Base-by-base conservation (phyloP, 2,888 invertebrate species). In the Hemistola chrysoprasaria region DNA sequence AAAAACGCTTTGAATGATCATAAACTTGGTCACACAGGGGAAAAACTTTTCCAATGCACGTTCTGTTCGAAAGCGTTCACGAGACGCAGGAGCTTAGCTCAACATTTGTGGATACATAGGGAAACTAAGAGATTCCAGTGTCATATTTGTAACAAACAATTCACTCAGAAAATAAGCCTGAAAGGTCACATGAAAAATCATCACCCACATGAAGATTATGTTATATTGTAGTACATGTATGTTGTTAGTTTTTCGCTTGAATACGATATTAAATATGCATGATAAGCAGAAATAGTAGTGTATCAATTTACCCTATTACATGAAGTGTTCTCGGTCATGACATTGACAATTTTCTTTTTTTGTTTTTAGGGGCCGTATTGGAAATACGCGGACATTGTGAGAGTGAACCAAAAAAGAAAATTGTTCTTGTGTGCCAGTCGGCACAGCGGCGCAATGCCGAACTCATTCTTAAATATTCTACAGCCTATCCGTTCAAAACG, bases 351-450 rank as follows among this genome's bases (percentile, higher is more conserved):
- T 69, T 76, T 79, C 72, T 83, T 84, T 80, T n/a, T 84, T 79
- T 84, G 75, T 84, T 87, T 87, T 82, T 87, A 87, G 87, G 87
- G 66, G 63, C 72, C 71, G 76, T 73, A 70, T 78, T 82, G 84
- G 81, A 79, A 78, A 77, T 82, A 62, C 75, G 72, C 58, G 74
- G 81, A 59, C 77, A 74, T 79, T 78, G 58, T 70, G 71, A 78
- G 56, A 71, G 57, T 69, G 76, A 75, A 56, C 59, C 64, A 62
- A 79, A 76, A 79, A 78, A 78, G 80, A 86, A 81, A 83, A 78
- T 87, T 53, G 67, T 85, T 53, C 80, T 85, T 65, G 77, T 85
- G 48, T 78, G 75, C 73, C 83, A 83, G 71, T 75, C 80, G 52
- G 82, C 84, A 35, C 85, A 86, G 65, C 71, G 87, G 65, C 80